Base-by-base conservation (phyloP, 1,140 invertebrate genomes). In the Luehdorfia chinensis region DNA sequence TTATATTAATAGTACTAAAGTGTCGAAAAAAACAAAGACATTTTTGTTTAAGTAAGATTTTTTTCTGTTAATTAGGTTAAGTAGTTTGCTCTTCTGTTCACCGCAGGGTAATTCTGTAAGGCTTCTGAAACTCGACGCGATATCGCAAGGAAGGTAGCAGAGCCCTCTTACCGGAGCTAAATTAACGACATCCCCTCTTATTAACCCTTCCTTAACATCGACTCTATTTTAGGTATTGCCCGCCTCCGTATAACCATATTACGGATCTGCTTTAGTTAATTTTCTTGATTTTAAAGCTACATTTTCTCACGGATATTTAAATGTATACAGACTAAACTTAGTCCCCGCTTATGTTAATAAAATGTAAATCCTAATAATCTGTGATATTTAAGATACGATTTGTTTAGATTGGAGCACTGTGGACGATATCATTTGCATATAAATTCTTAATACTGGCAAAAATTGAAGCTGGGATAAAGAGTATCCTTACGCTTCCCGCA, bases 131-230 rank as follows among this genome's bases (percentile, higher is more conserved):
- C 63, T 61, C 55, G 66, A 79, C 37, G 56, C 70, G 59, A 66
- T 65, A 64, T 67, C 67, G 57, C 57, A 47, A 54, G 50, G 48
- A 36, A 28, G 12, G 39, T 16, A 43, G 21, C 44, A 25, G 36
- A 53, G 52, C 53, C 59, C 64, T 67, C 65, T 74, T 64, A 61
- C 59, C 67, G 51, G 67, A 39, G 69, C 59, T 56, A 67, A 72
- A 75, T 77, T 83, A 75, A 76, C 75, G 59, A 68, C 68, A 69
- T 62, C 70, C 67, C 61, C 66, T 66, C 66, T 70, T 79, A 76
- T 78, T 79, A 83, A 76, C 71, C 78, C 75, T 77, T 74, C 62
- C 67, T 59, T 53, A 49, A 39, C 58, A 41, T 39, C 44, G 59
- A 63, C 62, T 70, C 72, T 74, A 74, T 80, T 77, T 80, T 57